Conservation (phyloP, 2,113 vertebrate genomes). For the Elgaria multicarinata region DNA sequence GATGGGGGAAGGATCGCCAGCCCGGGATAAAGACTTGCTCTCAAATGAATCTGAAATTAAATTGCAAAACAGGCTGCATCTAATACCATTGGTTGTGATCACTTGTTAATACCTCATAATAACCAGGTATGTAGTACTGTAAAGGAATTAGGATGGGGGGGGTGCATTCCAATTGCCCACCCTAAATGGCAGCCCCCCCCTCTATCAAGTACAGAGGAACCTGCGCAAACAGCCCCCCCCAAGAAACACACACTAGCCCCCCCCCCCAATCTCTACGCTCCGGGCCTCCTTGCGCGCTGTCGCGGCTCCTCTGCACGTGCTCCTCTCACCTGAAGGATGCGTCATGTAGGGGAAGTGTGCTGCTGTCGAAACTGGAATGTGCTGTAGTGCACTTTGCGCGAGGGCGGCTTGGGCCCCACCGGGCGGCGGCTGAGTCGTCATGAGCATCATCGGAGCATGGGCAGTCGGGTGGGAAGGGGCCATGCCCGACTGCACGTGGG, state of each 20-base stretch:
- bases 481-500: conserved; percentile 99
- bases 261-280: too few species aligned
- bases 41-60: background rate
- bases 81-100: too few species aligned
- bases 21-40: background rate
- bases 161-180: too few species aligned
- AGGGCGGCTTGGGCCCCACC: conserved; percentile 93
- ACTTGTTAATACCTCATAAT: background rate
- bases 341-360: conserved; percentile 89
- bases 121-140: background rate
- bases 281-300: too few species aligned
- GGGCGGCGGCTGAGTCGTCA: conserved; percentile 94
- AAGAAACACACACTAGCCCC: background rate
- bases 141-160: too few species aligned
- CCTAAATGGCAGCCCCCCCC: background rate
- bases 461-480: conserved; percentile 92
- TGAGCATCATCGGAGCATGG: conserved; percentile 98
- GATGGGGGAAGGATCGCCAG: background rate
- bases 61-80: background rate
- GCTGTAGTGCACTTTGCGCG: conserved; percentile 93
- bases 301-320: accelerated
- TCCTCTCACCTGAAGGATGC: conserved; percentile 85
- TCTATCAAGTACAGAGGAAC: background rate
- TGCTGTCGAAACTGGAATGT: conserved; percentile 92
- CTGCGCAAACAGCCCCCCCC: background rate